A percentile compares a stretch with the other conserved stretches of the same genome.
Evolutionary conservation across 2,113 vertebrate genomes (phyloP).

Genomic region (Xerus inauris): DNA sequence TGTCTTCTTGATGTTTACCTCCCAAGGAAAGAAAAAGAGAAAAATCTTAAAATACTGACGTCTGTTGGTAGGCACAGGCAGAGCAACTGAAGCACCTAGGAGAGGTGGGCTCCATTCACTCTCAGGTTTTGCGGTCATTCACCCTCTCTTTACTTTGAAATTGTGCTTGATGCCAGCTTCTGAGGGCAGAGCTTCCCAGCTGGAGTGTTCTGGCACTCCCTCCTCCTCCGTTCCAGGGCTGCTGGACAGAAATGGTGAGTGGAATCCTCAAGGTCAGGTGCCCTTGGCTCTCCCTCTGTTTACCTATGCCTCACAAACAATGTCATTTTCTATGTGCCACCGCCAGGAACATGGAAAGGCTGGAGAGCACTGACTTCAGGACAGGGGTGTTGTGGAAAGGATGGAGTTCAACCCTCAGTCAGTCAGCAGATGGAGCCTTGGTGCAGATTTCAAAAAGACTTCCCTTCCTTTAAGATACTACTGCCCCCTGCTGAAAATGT

Average conservation of each 20-base stretch:
- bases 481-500: not conserved
- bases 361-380: not conserved
- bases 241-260: not conserved
- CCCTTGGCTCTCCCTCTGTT: no score
- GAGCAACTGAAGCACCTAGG: not conserved
- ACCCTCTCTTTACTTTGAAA: not conserved
- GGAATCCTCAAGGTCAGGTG: not conserved
- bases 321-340: not conserved
- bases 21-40: not conserved
- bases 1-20: constrained; percentile 6
- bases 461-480: not conserved
- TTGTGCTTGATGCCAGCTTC: not conserved
- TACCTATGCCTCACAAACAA: not conserved
- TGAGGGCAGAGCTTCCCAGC: not conserved
- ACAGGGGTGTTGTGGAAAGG: not conserved
- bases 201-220: fast-evolving
- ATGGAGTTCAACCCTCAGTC: not conserved
- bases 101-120: not conserved
- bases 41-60: not conserved
- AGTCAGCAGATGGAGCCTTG: not conserved
- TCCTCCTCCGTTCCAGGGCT: not conserved
- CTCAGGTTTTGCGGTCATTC: not conserved
- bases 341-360: not conserved
- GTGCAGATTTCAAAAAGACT: not conserved
- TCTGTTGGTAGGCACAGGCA: not conserved